Evolutionary conservation across 2,888 invertebrate genomes (phyloP), one percentile per base, ranked within the genome.

Genomic region (Chorisops tibialis): DNA sequence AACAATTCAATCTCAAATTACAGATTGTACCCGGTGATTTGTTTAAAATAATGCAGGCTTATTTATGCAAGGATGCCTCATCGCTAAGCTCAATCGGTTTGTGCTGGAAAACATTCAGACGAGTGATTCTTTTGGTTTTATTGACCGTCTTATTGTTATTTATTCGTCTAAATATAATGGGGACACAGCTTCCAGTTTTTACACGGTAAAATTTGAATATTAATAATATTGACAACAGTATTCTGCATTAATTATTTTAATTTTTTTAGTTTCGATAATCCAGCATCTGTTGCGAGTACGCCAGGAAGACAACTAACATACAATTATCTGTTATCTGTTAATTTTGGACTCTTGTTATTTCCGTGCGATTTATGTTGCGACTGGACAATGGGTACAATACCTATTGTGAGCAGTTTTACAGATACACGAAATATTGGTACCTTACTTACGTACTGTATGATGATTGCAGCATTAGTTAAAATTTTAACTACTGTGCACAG

Each of bases 361-460:
- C 97, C 97, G 2, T 89, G 89, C 69, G 86, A 91, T 69, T 82
- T 97, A 61, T 96, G 96, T 80, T 96, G 96, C 79, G 97, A 97
- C 80, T 97, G 96, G 96, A 97, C 96, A 48, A 97, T 97, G 97
- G 96, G 77, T 18, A 77, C 77, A 21, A 72, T 97, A 62, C 91
- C 95, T 0, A 79, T 97, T 60, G 82, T 97, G 49, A 86, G 87
- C 69, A 86, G 89, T 38, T 83, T 93, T 74, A 73, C 83, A 4
- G 97, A 97, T 78, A 78, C 83, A 0, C 83, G 96, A 43, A 96
- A 96, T 79, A 67, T 94, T 49, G 86, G 87, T 14, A 96, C 95
- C 0, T 51, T 93, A 21, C 79, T 82, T 0, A 83, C 90, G 41
- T 89, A 88, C 69, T 75, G 82, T 35, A 78, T 90, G 24, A 74